A percentile compares a stretch with the other conserved stretches of the same genome.
Evolutionary conservation across 2,797 vertebrate genomes (phyloP).

Genomic region (Phrynocephalus guinanensis): DNA sequence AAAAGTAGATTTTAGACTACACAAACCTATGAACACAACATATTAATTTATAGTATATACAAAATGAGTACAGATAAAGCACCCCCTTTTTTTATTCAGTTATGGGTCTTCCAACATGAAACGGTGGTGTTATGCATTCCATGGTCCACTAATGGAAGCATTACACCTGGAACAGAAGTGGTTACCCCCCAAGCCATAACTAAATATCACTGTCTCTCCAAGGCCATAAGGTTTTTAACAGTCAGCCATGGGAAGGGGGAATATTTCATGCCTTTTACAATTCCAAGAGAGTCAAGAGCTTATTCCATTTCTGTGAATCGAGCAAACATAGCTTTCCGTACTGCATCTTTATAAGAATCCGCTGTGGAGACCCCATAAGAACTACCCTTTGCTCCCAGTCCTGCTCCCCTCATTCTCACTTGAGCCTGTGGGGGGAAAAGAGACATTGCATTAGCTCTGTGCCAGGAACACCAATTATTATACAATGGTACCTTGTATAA

Average conservation of each 20-base stretch:
- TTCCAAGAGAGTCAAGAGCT: neutral
- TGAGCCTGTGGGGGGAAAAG: constrained; percentile 84
- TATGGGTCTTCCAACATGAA: constrained; percentile 67
- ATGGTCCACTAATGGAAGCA: constrained; percentile 57
- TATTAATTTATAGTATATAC: constrained; percentile 77
- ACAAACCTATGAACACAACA: constrained; percentile 66
- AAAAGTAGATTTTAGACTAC: constrained; percentile 48
- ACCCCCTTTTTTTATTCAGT: constrained; percentile 57
- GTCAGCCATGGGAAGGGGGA: constrained; percentile 53
- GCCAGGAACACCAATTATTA: neutral
- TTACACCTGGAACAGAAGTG: constrained; percentile 68
- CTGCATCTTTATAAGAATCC: constrained; percentile 96
- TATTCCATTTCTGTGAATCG: constrained; percentile 95
- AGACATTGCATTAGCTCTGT: constrained; percentile 24
- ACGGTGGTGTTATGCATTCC: constrained; percentile 47
- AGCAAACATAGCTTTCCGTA: constrained; percentile 98
- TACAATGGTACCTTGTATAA: too few species aligned
- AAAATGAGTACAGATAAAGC: constrained; percentile 64
- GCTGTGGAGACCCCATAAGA: constrained; percentile 92
- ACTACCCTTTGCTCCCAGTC: constrained; percentile 94
- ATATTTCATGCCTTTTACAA: neutral
- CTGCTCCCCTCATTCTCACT: constrained; percentile 93
- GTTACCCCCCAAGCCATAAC: constrained; percentile 67
- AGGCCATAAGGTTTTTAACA: constrained; percentile 65
- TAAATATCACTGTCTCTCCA: constrained; percentile 65